phyloP scores from a whole-genome alignment of 2,113 vertebrate species.

The Regulus satrapa region DNA sequence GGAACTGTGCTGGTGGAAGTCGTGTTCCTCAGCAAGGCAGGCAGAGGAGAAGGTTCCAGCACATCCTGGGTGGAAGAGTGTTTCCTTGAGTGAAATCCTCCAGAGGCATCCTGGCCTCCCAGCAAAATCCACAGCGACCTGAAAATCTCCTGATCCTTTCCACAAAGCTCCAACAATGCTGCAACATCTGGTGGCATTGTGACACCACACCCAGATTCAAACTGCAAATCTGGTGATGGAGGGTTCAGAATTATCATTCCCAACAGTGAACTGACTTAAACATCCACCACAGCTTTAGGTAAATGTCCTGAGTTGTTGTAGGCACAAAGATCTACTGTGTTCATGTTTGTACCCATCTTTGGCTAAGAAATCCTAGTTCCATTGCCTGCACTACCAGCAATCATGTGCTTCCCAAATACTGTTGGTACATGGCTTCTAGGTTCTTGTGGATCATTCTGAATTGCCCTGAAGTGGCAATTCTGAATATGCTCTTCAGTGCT shows the following conservation, averaged over 20 bases:
- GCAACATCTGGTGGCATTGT: background rate
- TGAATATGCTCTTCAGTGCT: background rate
- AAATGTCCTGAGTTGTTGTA: background rate
- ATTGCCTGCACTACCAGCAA: background rate
- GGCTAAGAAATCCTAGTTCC: background rate
- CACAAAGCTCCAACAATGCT: background rate
- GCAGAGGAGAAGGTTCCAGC: background rate
- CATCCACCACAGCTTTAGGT: background rate
- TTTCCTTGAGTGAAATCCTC: background rate
- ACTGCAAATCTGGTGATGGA: background rate
- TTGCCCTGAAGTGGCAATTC: background rate
- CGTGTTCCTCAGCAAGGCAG: background rate
- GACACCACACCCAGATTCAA: background rate
- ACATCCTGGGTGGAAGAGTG: background rate
- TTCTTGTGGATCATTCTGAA: background rate
- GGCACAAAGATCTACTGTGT: background rate
- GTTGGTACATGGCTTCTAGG: background rate
- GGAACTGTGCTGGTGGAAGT: background rate
- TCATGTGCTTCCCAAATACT: accelerated
- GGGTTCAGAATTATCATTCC: background rate
- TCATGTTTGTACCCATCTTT: background rate
- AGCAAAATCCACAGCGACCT: background rate
- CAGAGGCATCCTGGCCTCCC: background rate
- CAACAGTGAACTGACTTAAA: background rate
- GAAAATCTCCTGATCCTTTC: background rate